Conservation (phyloP, 2,113 vertebrate species). For the Corapipo altera region DNA sequence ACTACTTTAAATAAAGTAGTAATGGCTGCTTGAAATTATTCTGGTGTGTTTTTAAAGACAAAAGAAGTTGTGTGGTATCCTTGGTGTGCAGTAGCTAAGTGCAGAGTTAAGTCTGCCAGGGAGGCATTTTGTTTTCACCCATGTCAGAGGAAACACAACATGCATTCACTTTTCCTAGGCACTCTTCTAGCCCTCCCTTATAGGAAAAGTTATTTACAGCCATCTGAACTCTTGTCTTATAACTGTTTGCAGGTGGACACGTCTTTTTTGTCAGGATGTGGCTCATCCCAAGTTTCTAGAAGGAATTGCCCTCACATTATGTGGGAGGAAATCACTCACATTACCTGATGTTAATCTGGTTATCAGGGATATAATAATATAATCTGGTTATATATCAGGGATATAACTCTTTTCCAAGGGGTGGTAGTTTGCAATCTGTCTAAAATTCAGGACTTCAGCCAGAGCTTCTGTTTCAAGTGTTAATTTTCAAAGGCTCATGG, state of each 20-base stretch:
- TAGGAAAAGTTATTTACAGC: neutral
- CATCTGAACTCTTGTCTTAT: neutral
- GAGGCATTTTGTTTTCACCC: neutral
- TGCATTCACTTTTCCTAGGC: neutral
- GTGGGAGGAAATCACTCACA: neutral
- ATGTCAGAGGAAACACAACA: neutral
- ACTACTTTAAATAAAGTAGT: neutral
- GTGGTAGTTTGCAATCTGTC: too few relatives aligned
- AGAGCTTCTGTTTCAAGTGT: neutral
- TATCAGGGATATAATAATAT: too few relatives aligned
- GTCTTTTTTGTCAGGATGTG: neutral
- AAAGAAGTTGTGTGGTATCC: neutral
- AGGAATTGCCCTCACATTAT: neutral
- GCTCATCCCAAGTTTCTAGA: neutral
- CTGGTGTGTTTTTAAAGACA: neutral
- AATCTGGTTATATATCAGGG: too few relatives aligned
- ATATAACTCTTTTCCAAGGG: neutral
- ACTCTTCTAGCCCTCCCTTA: neutral
- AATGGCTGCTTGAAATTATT: neutral
- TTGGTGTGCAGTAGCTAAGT: neutral
- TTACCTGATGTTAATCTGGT: too few relatives aligned
- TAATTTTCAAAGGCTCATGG: neutral
- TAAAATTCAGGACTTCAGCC: neutral
- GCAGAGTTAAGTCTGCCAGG: neutral
- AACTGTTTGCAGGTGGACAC: neutral